Evolutionary conservation across 2,113 vertebrate genomes (phyloP).

Genomic region (Raja brachyura): DNA sequence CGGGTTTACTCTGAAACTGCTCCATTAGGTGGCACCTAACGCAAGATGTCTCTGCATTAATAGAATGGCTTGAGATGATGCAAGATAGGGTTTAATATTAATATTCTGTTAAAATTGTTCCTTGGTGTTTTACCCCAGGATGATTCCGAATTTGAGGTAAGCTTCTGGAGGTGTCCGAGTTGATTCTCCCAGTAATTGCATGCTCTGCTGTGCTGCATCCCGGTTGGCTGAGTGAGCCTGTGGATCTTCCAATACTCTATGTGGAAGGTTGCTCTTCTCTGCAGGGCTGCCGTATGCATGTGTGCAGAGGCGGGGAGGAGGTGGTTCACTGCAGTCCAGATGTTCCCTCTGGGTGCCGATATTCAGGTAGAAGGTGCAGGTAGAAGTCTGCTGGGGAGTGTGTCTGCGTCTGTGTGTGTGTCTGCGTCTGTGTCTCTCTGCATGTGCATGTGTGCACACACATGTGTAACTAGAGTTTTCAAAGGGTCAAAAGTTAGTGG

Average conservation of each 20-base stretch:
- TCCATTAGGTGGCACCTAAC: neutral
- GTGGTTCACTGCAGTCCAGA: neutral
- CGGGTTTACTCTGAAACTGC: neutral
- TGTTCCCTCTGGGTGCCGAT: neutral
- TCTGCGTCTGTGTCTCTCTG: too few relatives aligned
- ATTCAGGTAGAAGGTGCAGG: neutral
- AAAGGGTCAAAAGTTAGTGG: neutral
- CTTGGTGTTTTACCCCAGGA: slow-evolving; percentile 9
- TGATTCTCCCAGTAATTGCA: neutral
- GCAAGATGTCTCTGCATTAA: neutral
- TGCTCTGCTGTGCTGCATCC: neutral
- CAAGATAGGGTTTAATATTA: neutral
- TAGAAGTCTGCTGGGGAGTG: neutral
- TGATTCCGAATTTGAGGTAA: slow-evolving; percentile 16
- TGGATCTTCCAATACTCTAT: neutral
- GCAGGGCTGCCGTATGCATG: neutral
- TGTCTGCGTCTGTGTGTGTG: too few relatives aligned
- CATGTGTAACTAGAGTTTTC: too few relatives aligned
- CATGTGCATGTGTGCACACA: too few relatives aligned
- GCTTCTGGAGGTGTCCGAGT: neutral
- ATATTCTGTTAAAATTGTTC: neutral
- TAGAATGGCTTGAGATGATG: too few relatives aligned
- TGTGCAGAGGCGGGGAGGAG: neutral
- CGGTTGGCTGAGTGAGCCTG: neutral
- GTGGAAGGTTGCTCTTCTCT: neutral